Base-by-base conservation (phyloP, 2,797 vertebrate species). In the Arrhamphus sclerolepis region DNA sequence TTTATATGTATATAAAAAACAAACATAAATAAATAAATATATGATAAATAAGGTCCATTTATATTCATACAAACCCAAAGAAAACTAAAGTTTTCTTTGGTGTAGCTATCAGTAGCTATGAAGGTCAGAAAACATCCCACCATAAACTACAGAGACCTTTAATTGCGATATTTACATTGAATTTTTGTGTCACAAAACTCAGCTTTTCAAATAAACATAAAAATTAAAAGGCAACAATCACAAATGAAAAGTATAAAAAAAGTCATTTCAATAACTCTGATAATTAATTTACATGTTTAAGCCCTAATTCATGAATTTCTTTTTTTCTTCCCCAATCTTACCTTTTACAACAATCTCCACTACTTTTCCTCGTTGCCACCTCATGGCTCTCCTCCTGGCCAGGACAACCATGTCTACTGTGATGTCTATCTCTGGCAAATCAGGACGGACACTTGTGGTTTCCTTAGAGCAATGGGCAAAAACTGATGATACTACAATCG, bases 291-390 rank as follows among this genome's bases (percentile, higher is more conserved):
- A 43, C n/a, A 43, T 18, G 3, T 44, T 8, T 44, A 18, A 44
- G 22, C 2, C 5, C 14, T 18, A 22, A 46, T 24, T 14, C 14
- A 34, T 14, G 14, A 1, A 8, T 43, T 43, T 43, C 8, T 19
- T 18, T 6, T 6, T 6, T 14, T 21, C 3, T 38, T 39, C n/a
- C n/a, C n/a, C n/a, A n/a, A 4, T 63, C 54, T 75, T 80, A 91
- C 91, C 88, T 18, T 31, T 82, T 26, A 62, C 54, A 56, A 82
- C 22, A 2, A 89, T 77, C 6, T 86, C 89, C 8, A 81, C 19
- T 63, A 92, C 59, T 56, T 80, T 82, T 1, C 87, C 91, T 6
- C 47, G 56, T 39, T 86, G 66, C 91, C 91, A 92, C 22, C 53
- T 72, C 66, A 78, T 72, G 16, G 60, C 49, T 55, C 53, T 79